Evolutionary conservation across 2,797 vertebrate species (phyloP), one percentile per base, ranked within the genome.

Genomic region (Coregonus ussuriensis): DNA sequence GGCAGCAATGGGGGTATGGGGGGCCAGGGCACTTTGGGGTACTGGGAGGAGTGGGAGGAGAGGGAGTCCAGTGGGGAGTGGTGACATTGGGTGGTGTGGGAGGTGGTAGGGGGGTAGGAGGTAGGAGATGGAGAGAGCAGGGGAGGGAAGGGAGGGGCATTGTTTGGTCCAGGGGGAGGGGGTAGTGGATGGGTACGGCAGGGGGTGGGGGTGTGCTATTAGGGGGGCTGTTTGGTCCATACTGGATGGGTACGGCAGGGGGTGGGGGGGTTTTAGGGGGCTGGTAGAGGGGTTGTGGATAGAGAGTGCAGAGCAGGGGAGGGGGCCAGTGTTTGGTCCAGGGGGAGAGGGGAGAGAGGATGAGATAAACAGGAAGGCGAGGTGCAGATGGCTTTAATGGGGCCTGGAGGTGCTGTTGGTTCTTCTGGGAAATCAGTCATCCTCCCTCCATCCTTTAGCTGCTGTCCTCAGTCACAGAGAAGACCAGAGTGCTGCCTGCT

Each of bases 381-480:
- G 83, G 79, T 93, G 89, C 92, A 92, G 92, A 92, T 93, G 92
- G 92, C 87, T 88, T 85, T 90, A 90, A 91, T 86, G 87, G 81
- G 83, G 91, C 89, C 89, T 91, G 88, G 82, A 93, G 90, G 91
- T 92, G 90, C 81, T 68, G 83, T 78, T 77, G 85, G 82, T 83
- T 91, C 93, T 90, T 78, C 54, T 65, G 89, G 90, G 92, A 92
- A 92, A 91, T 92, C 89, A 94, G 84, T 86, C 83, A 83, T 90
- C 87, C 88, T 71, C 67, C 59, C 66, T 88, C 86, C 89, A 85
- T 90, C 86, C 79, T 85, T 88, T 88, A 84, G 79, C 85, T 31
- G 81, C 86, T 82, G 84, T 63, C 82, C 53, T 78, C 80, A 71
- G 78, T 81, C 79, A 86, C 84, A 81, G 65, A 74, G 25, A 51